Evolutionary conservation across 2,797 vertebrate species (phyloP), one percentile per base, ranked within the genome.

Genomic region (Coluber constrictor): DNA sequence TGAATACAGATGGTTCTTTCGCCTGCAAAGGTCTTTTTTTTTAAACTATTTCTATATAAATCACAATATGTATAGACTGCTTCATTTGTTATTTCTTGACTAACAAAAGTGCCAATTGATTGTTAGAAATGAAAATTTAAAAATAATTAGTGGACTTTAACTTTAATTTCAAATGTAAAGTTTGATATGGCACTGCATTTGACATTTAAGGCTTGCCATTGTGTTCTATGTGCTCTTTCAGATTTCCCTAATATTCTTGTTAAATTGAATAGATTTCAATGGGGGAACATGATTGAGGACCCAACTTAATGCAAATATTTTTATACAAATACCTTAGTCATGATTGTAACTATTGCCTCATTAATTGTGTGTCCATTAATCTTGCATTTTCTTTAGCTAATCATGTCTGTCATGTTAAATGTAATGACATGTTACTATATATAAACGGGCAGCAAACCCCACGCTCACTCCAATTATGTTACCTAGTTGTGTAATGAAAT

Each of bases 1-100:
- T 98, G 37, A 99, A 99, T 93, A 96, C 97, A 0, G 98, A 98
- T 0, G 99, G 99, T 88, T 99, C 99, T 0, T 99, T 98, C 97
- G 97, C 96, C 57, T 99, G 99, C 96, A 98, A 98, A 96, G 98
- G 99, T 99, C 94, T 96, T 27, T 88, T 25, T 94, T 93, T 87
- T 60, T n/a, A n/a, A 66, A 54, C 57, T 90, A 12, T 94, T 12
- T 91, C 56, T 91, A 59, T 20, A 59, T 91, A n/a, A 27, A 54
- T 37, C 2, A 55, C 18, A 54, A n/a, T 63, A 32, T 12, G 6
- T 43, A 20, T 20, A 63, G 20, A 74, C 13, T 18, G 47, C 13
- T 86, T 90, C 13, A 13, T 25, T 29, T 43, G 88, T 66, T 47
- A 20, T 43, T 51, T 9, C 10, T 29, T 37, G 88, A 32, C 18